Percentiles rank a stretch among this genome's conserved stretches.
Conservation (phyloP, 2,113 vertebrate genomes). For the Carettochelys insculpta region DNA sequence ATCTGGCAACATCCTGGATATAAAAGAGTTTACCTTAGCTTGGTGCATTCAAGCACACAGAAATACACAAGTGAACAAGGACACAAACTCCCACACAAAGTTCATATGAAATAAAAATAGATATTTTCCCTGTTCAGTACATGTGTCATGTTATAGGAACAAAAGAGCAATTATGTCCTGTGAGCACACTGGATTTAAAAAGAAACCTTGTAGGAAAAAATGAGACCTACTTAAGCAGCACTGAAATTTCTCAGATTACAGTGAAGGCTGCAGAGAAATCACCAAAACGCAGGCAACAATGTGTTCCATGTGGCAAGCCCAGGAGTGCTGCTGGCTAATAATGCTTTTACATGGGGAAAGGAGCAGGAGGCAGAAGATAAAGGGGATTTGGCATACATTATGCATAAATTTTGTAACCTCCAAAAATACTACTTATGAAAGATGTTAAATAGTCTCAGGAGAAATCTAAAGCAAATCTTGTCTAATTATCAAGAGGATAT, state of each 20-base stretch:
- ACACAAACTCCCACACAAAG: conserved; percentile 1
- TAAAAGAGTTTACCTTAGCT: too few species aligned
- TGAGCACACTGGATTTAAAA: neutral
- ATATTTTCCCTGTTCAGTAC: neutral
- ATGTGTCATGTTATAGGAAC: neutral
- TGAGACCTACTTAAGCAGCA: neutral
- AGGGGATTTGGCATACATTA: neutral
- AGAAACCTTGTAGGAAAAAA: neutral
- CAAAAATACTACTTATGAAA: neutral
- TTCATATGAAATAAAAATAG: neutral
- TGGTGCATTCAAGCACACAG: neutral
- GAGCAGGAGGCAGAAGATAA: neutral
- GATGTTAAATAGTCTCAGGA: neutral
- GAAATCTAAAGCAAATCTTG: neutral
- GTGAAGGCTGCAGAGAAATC: neutral
- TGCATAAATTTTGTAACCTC: neutral
- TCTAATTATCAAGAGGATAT: neutral
- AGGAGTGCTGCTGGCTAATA: neutral
- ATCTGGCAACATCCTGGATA: too few species aligned
- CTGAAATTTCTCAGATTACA: neutral
- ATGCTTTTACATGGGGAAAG: neutral
- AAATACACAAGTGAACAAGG: neutral
- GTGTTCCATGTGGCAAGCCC: neutral
- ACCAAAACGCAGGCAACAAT: neutral
- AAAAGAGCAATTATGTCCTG: neutral